A percentile compares a stretch with the other conserved stretches of the same genome.
Evolutionary conservation across 2,797 vertebrate species (phyloP).

Genomic region (Cossypha polioptera): DNA sequence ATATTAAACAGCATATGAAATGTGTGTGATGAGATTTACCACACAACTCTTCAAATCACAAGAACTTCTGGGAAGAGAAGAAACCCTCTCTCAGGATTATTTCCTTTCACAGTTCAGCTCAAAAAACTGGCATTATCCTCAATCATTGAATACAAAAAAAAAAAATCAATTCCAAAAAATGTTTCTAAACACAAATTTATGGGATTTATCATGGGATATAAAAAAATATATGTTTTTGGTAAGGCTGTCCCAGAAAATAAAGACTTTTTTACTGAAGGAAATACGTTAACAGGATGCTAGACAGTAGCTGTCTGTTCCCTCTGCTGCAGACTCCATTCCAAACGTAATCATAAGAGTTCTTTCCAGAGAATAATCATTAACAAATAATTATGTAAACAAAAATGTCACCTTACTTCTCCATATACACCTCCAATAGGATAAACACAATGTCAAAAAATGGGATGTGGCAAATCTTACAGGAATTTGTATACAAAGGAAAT

Average conservation of each 20-base stretch:
- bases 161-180: neutral
- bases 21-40: neutral
- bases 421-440: neutral
- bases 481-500: neutral
- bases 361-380: neutral
- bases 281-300: neutral
- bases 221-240: neutral
- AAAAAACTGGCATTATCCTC: neutral
- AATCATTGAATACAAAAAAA: neutral
- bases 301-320: neutral
- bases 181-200: neutral
- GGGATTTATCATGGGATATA: rapidly evolving
- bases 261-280: neutral
- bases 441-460: rapidly evolving
- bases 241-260: neutral
- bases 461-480: neutral
- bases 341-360: neutral
- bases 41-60: neutral
- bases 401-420: neutral
- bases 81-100: neutral
- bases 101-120: neutral
- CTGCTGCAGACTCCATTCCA: neutral
- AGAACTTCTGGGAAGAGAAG: neutral
- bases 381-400: neutral
- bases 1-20: neutral